These are phyloP conservation scores for Heterodera schachtii DNA, from an alignment of 1,140 invertebrate species.

Conservation along the genomic window DNA sequence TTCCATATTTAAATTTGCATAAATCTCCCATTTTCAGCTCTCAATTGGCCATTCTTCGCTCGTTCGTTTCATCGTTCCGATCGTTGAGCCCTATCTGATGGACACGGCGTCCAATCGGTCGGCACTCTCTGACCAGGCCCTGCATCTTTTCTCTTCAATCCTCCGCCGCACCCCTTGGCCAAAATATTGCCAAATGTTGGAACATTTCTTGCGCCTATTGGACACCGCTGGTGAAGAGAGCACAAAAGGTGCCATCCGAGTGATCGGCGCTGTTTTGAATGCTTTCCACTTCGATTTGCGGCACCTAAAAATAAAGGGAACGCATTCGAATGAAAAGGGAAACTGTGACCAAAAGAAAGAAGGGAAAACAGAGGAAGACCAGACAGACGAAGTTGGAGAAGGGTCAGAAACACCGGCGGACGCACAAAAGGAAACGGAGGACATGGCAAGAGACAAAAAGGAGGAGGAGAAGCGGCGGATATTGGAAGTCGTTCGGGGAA, in stretches of 20 bases:
- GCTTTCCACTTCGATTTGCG: constrained; percentile 86
- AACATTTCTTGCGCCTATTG: constrained; percentile 71
- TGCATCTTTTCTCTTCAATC: constrained; percentile 58
- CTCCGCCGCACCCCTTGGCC: constrained; percentile 45
- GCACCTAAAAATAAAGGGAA: constrained; percentile 11
- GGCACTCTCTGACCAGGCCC: constrained; percentile 80
- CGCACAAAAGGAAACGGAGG: constrained; percentile 16
- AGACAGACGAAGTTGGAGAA: neutral
- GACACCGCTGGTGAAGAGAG: constrained; percentile 72
- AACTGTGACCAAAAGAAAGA: constrained; percentile 45
- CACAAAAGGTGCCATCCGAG: constrained; percentile 78
- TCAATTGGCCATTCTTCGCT: constrained; percentile 50
- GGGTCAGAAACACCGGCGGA: neutral
- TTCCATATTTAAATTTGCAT: constrained; percentile 13
- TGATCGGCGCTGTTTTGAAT: constrained; percentile 82
- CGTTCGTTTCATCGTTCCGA: constrained; percentile 82
- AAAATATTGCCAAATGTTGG: constrained; percentile 59
- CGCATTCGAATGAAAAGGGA: constrained; percentile 38
- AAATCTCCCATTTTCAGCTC: constrained; percentile 39
- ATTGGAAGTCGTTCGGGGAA: constrained; percentile 32
- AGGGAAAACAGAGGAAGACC: constrained; percentile 27
- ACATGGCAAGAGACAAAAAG: constrained; percentile 19
- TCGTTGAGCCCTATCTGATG: constrained; percentile 79
- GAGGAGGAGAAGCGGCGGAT: constrained; percentile 30
- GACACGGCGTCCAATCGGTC: constrained; percentile 78